Evolutionary conservation across 2,113 vertebrate species (phyloP), one percentile per base, ranked within the genome.

Genomic region (Orycteropus afer): DNA sequence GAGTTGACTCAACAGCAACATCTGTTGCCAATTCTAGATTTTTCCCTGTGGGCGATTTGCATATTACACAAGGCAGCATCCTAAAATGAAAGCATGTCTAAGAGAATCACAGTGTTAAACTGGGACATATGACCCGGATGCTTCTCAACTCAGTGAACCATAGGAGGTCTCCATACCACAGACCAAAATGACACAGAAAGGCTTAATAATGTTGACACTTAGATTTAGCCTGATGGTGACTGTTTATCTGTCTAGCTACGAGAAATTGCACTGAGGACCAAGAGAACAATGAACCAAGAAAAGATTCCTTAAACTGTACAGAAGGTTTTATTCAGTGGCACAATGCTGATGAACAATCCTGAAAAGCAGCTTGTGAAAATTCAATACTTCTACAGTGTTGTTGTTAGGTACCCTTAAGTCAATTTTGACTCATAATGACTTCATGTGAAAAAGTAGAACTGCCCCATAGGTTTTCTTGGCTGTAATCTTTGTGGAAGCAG

Each of bases 241-340:
- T 91, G 85, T 94, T 95, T 89, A 77, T 96, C 91, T 96, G 79
- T 83, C 71, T 93, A 89, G 91, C 89, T 80, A 76, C 17, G 65
- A 94, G 86, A 88, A 89, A 87, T 17, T 18, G 49, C 45, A 61
- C 65, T 81, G 79, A 91, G 80, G 71, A 91, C n/a, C 15, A 45
- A 93, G 63, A 83, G 61, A 79, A 90, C 89, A 86, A 87, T 29
- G 45, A 94, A 92, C 71, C n/a, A 67, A 29, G 88, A 83, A 86
- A 95, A 92, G 42, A 40, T 40, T 65, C n/a, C 83, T 91, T 74
- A 42, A 91, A 79, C 9, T 67, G 59, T 57, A 77, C 61, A 85
- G 77, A 82, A 18, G 27, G 74, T 55, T 73, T 82, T 9, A 69
- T 11, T 57, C 42, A 92, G 25, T 29, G 42, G 17, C 34, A 29